Percentiles rank a stretch among this genome's conserved stretches.
These are phyloP conservation scores for Macrotrachela quadricornifera DNA, from an alignment of 1,140 invertebrate genomes.

Conservation along the genomic window DNA sequence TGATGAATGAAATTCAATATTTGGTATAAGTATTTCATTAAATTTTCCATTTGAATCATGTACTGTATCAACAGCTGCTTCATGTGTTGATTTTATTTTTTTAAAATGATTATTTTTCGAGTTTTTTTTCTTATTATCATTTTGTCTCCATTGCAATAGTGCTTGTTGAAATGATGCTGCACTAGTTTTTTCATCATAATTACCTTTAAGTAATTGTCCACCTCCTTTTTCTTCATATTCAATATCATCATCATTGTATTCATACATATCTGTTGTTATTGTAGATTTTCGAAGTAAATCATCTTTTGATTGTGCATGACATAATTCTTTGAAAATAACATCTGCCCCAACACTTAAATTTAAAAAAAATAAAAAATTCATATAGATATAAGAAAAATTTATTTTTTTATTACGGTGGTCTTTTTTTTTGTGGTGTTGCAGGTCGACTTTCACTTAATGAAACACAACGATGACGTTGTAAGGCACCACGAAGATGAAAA, in stretches of 20 bases:
- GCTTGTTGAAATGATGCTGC: slow-evolving; percentile 26
- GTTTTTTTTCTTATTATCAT: background rate
- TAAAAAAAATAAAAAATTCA: background rate
- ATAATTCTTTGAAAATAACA: too few species aligned
- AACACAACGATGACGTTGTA: slow-evolving; percentile 26
- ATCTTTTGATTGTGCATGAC: background rate
- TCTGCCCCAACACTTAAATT: background rate
- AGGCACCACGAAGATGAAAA: slow-evolving; percentile 28
- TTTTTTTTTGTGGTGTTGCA: too few species aligned
- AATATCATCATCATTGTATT: too few species aligned
- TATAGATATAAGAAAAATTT: background rate
- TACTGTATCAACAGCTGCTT: background rate
- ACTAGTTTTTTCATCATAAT: slow-evolving; percentile 23
- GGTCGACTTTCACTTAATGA: slow-evolving; percentile 12
- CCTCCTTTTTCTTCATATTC: background rate
- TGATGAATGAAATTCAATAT: slow-evolving; percentile 17
- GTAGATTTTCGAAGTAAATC: background rate
- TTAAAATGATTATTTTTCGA: background rate
- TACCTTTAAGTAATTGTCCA: slow-evolving; percentile 16
- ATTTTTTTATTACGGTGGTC: background rate
- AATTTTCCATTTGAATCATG: background rate
- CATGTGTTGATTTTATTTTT: background rate
- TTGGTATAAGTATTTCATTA: too few species aligned
- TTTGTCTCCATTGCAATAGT: slow-evolving; percentile 20
- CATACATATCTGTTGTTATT: background rate